Conservation (phyloP, 2,113 vertebrate genomes). For the Xiphophorus hellerii region DNA sequence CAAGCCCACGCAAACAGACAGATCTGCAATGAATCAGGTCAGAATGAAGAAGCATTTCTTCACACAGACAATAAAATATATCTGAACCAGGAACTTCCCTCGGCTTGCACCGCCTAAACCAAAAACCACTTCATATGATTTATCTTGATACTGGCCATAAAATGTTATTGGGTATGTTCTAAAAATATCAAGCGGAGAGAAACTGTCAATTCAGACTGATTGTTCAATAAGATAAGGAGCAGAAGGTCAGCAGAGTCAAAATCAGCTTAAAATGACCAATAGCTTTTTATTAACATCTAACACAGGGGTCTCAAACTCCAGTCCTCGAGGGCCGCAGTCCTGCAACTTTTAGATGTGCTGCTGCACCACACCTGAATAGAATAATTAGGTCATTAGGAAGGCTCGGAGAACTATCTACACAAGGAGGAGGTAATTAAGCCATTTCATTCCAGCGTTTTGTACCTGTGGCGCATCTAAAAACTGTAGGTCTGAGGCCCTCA, state of each 20-base stretch:
- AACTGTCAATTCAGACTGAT: neutral
- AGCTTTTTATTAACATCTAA: neutral
- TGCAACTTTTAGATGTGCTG: no score
- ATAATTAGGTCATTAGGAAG: no score
- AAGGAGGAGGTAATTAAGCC: no score
- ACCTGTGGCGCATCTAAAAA: no score
- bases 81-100: neutral
- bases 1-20: neutral
- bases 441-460: no score
- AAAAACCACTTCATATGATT: neutral
- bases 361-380: no score
- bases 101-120: neutral
- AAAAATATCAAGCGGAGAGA: neutral
- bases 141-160: neutral
- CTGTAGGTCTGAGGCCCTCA: no score
- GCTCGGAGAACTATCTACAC: no score
- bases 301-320: no score
- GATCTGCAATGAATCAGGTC: neutral
- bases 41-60: neutral
- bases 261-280: neutral
- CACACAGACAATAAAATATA: neutral
- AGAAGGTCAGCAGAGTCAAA: neutral
- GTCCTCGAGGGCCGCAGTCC: no score
- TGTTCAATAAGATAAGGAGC: neutral
- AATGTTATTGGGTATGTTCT: neutral